These are phyloP conservation scores for Aphrophora alni DNA, from an alignment of 2,888 invertebrate genomes.

Conservation along the genomic window DNA sequence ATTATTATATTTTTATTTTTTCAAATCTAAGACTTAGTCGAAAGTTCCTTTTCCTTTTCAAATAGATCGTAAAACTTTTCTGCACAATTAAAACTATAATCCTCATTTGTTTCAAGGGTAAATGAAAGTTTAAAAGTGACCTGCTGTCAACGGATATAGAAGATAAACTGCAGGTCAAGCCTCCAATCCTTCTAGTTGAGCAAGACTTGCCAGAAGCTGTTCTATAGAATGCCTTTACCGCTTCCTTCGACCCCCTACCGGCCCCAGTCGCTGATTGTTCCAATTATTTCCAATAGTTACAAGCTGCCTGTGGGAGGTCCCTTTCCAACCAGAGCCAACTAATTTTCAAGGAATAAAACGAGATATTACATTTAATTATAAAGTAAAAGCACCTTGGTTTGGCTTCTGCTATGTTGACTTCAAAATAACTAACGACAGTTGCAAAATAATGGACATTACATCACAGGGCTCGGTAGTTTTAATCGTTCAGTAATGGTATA, in stretches of 20 bases:
- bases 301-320: not conserved
- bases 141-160: not conserved
- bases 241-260: not conserved
- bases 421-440: not conserved
- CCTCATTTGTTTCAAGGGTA: not conserved
- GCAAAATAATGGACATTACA: not conserved
- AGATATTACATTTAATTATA: constrained; percentile 6
- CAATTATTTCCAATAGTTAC: not conserved
- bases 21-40: too few species aligned
- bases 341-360: not conserved
- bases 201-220: not conserved
- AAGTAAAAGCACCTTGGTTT: not conserved
- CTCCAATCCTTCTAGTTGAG: not conserved
- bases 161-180: not conserved
- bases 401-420: not conserved
- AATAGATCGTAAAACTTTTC: too few species aligned
- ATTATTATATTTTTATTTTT: too few species aligned
- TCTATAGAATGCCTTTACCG: too few species aligned
- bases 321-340: not conserved
- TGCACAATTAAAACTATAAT: too few species aligned
- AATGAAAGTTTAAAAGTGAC: not conserved
- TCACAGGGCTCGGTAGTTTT: not conserved
- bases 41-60: too few species aligned
- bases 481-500: not conserved
- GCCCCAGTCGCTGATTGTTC: not conserved